Evolutionary conservation across 2,113 vertebrate species (phyloP), one percentile per base, ranked within the genome.

Genomic region (Antidorcas marsupialis): DNA sequence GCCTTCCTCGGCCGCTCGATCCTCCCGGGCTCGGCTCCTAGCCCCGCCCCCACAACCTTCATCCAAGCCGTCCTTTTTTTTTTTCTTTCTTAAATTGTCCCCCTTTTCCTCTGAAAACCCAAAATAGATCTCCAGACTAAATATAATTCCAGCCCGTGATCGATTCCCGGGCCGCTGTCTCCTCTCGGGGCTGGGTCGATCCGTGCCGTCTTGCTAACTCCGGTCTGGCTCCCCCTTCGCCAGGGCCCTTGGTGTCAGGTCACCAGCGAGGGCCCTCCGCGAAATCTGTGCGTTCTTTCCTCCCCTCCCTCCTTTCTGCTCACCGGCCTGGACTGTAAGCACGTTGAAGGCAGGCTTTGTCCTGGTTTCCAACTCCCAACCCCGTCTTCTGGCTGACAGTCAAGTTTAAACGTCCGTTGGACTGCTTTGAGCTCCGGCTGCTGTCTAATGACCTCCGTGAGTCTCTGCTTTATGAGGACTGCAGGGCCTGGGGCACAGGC

Each of bases 401-500:
- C 57, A 17, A 86, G 17, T 81, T 76, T 2, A n/a, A 50, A 33
- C 17, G 36, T 13, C 57, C 92, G 57, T 50, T 78, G 67, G 59
- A 39, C 62, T 59, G 92, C 27, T 43, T 78, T 7, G 60, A 94
- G 23, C 39, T 43, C 47, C 6, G 21, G 52, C 14, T 82, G 47
- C 36, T 59, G 91, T 86, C 86, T 57, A 85, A 59, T 11, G 55
- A 82, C 21, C 19, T 82, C 47, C 25, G n/a, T 36, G 71, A 91
- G 36, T 6, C 67, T 97, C 82, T 97, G 96, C 98, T 98, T 98
- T 98, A 98, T 91, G 95, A 98, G 91, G 91, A 90, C 96, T 62
- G 92, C 94, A 87, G 97, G 94, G 88, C 59, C 97, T 96, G 84
- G 95, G 74, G 92, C 78, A 15, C 17, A 76, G 98, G 97, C 91